Percentiles rank a stretch among this genome's conserved stretches.
These are phyloP conservation scores for Oscheius sp. DNA, from an alignment of 2,888 invertebrate genomes.

Conservation along the genomic window DNA sequence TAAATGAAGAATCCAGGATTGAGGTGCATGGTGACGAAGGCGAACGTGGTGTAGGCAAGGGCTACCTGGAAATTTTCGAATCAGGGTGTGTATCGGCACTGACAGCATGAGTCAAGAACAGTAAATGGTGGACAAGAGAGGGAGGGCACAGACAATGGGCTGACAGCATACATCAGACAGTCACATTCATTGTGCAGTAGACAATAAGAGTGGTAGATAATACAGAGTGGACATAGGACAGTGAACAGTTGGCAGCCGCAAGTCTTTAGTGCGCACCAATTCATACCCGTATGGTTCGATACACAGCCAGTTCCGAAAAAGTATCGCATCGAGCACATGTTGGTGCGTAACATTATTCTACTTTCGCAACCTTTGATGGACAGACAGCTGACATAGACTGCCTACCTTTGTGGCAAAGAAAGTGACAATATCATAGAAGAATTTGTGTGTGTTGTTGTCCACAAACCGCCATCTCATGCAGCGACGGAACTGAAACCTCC, in stretches of 20 bases:
- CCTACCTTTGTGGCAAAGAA: slow-evolving; percentile 82
- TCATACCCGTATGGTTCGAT: no score
- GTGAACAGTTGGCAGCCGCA: no score
- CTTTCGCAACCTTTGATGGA: not conserved
- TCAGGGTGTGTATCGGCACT: no score
- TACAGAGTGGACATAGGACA: no score
- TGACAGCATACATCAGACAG: not conserved
- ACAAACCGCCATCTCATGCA: slow-evolving; percentile 84
- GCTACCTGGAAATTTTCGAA: slow-evolving; percentile 73
- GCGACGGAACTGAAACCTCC: slow-evolving; percentile 81
- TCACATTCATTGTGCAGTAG: not conserved
- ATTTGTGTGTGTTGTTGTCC: slow-evolving; percentile 77
- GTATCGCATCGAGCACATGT: no score
- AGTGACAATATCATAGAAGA: slow-evolving; percentile 86
- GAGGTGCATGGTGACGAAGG: slow-evolving; percentile 90
- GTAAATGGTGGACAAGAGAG: not conserved
- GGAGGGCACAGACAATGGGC: not conserved
- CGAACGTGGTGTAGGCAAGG: slow-evolving; percentile 89
- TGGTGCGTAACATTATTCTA: no score
- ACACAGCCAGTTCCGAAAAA: no score
- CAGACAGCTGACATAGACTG: not conserved
- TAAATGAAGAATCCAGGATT: slow-evolving; percentile 83
- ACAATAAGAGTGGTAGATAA: no score
- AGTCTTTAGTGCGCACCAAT: no score
- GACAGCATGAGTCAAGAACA: not conserved